These are phyloP conservation scores for Petroica traversi DNA, from an alignment of 2,113 vertebrate species.

Conservation along the genomic window DNA sequence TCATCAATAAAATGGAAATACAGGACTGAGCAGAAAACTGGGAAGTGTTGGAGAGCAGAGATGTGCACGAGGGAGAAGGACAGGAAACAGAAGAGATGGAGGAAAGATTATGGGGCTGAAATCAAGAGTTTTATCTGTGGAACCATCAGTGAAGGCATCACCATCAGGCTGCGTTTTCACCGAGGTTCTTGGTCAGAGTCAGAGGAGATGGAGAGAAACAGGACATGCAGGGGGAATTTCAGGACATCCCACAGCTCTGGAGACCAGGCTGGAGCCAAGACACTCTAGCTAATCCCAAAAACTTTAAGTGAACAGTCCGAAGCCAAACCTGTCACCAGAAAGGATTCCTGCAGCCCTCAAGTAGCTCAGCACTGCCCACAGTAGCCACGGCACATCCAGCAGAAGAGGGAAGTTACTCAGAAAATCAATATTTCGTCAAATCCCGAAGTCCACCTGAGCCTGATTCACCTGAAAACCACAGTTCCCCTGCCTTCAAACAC, in stretches of 20 bases:
- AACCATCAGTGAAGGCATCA: neutral
- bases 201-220: neutral
- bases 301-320: neutral
- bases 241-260: neutral
- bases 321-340: neutral
- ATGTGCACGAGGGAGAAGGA: accelerated
- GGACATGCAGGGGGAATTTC: neutral
- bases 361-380: neutral
- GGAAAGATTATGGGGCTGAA: neutral
- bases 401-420: neutral
- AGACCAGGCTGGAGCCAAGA: neutral
- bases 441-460: neutral
- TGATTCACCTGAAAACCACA: conserved; percentile 27
- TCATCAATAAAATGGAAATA: neutral
- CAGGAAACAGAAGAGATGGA: neutral
- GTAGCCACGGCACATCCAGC: neutral
- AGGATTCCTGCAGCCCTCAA: neutral
- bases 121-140: neutral
- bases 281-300: neutral
- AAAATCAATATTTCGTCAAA: conserved; percentile 23
- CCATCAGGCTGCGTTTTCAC: neutral
- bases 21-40: neutral
- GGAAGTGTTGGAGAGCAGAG: neutral
- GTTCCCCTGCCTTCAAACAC: conserved; percentile 15
- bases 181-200: neutral